phyloP scores from a whole-genome alignment of 1,140 invertebrate species.

The Procambarus clarkii region DNA sequence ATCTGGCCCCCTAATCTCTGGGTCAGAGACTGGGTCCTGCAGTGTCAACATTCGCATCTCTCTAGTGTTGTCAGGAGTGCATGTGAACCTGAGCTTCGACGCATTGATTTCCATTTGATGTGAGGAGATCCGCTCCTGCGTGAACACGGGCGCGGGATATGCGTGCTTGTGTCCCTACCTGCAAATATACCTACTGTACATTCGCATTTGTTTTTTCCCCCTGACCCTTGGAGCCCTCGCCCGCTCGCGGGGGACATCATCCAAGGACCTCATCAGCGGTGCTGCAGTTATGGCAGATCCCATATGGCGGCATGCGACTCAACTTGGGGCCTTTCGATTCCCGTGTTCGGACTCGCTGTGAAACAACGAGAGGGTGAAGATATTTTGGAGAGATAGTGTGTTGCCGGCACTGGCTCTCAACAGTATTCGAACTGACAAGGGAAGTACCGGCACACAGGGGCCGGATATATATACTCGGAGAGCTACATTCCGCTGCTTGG shows the following conservation, averaged over 20 bases:
- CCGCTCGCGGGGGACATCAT: background rate
- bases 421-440: constrained; percentile 8
- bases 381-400: no score
- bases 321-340: background rate
- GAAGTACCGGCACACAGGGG: no score
- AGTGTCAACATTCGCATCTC: no score
- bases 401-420: background rate
- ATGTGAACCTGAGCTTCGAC: no score
- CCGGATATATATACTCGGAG: no score
- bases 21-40: no score
- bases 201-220: background rate
- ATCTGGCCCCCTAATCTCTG: no score
- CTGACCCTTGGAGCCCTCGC: background rate
- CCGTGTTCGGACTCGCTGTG: background rate
- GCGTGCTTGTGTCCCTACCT: background rate
- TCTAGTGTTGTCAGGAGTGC: no score
- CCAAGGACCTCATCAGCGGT: background rate
- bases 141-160: background rate
- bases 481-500: no score
- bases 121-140: background rate
- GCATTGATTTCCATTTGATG: no score
- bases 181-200: background rate
- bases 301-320: background rate
- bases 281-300: background rate
- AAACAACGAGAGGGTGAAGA: no score